Evolutionary conservation across 2,113 vertebrate genomes (phyloP).

Genomic region (human (Homo sapiens)): DNA sequence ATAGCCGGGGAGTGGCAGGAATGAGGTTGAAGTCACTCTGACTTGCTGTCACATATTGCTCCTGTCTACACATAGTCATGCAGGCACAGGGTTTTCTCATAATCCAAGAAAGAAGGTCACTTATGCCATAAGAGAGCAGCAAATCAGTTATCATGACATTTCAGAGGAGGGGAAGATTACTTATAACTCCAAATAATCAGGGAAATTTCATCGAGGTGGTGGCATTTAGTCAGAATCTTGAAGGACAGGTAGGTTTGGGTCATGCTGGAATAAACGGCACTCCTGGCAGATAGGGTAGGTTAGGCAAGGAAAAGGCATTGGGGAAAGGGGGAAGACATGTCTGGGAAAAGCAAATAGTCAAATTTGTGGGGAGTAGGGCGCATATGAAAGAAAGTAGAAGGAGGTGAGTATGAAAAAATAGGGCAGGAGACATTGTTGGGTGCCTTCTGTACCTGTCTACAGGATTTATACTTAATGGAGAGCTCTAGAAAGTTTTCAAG

Average conservation of each 20-base stretch:
- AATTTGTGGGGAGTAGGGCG: neutral
- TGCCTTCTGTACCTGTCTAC: neutral
- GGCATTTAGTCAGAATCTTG: neutral
- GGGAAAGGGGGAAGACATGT: fast-evolving
- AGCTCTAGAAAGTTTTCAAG: neutral
- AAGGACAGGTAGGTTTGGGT: neutral
- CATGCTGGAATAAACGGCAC: neutral
- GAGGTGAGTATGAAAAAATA: neutral
- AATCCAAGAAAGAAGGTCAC: neutral
- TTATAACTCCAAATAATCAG: neutral
- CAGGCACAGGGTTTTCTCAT: neutral
- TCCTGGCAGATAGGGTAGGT: neutral
- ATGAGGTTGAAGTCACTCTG: neutral
- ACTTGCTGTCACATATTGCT: neutral
- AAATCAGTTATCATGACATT: neutral
- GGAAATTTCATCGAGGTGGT: neutral
- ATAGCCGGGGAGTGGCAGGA: neutral
- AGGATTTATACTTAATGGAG: neutral
- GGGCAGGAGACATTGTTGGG: neutral
- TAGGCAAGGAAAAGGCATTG: neutral
- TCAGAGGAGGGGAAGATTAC: neutral
- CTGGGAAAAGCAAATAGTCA: neutral
- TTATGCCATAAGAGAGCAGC: neutral
- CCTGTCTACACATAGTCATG: neutral
- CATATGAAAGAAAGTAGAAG: neutral